Base-by-base conservation (phyloP, 2,797 vertebrate genomes). In the Cynopterus sphinx region DNA sequence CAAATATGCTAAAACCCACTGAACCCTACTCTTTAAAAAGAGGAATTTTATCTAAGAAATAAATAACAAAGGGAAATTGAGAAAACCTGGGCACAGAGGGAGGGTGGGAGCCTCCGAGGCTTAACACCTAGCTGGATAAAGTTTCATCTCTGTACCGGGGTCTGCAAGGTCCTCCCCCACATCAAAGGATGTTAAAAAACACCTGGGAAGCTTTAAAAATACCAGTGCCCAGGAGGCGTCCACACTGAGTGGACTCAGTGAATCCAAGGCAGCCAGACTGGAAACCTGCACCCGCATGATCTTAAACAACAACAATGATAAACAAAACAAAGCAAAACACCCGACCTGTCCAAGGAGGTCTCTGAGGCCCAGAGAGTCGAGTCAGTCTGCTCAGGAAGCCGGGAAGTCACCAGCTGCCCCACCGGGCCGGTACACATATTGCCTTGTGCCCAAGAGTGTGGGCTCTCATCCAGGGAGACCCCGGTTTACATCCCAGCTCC, bases 161-260 rank as follows among this genome's bases (percentile, higher is more conserved):
- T n/a, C 43, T 11, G 1, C 17, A 13, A 61, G 46, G 43, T 15
- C n/a, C 31, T 84, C 63, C 41, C 57, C 39, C 16, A 9, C 19
- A 61, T 49, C 0, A 0, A 0, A 59, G 46, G 59, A 16, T 5
- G 0, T n/a, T 17, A 63, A 36, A 36, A 78, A 16, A 2, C 55
- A 51, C 49, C 43, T 22, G 55, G 49, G 39, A 57, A 70, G 28
- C 41, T 46, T 26, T 13, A 16, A 49, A 24, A 53, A 81, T 12
- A 24, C 36, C 63, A 5, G 0, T 1, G 10, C 43, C 57, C 12
- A 15, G 70, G 74, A 12, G 6, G 26, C 1, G 21, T 21, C n/a
- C 9, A 24, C 43, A 63, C 19, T 61, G 28, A 71, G 31, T 19
- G 28, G 77, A 49, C 15, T 36, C 36, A 49, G 9, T 2, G 61